These are phyloP conservation scores for Protophormia terraenovae DNA, from an alignment of 2,888 invertebrate genomes.

Conservation along the genomic window DNA sequence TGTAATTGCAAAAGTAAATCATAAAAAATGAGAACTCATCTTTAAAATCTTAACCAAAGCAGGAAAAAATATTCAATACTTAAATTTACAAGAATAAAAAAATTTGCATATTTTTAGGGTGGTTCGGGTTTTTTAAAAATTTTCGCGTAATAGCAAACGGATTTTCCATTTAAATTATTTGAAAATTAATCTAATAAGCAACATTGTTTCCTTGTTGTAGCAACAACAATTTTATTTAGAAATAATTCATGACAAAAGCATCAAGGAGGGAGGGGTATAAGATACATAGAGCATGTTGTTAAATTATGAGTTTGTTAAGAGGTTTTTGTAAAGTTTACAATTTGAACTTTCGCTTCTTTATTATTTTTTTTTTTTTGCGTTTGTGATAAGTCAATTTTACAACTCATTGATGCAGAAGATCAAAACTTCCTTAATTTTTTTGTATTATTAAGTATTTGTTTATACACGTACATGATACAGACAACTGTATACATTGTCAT, in stretches of 20 bases:
- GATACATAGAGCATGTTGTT: not conserved
- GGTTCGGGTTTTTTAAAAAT: slow-evolving; percentile 37
- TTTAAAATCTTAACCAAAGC: slow-evolving; percentile 9
- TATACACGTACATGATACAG: slow-evolving; percentile 6
- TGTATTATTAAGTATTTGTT: slow-evolving; percentile 30
- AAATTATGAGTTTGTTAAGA: slow-evolving; percentile 57
- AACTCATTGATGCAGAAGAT: slow-evolving; percentile 81
- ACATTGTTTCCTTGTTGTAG: slow-evolving; percentile 72
- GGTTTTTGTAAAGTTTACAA: slow-evolving; percentile 58
- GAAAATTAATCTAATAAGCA: slow-evolving; percentile 80
- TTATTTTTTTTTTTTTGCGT: slow-evolving; percentile 53
- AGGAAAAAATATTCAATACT: too few species aligned
- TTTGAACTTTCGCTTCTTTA: slow-evolving; percentile 44
- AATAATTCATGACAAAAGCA: slow-evolving; percentile 10
- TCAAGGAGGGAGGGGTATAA: not conserved
- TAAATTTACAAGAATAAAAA: too few species aligned
- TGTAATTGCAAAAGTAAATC: slow-evolving; percentile 62
- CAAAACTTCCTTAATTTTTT: slow-evolving; percentile 75
- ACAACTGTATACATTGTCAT: slow-evolving; percentile 12
- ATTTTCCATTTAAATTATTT: slow-evolving; percentile 74
- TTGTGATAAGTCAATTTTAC: slow-evolving; percentile 79
- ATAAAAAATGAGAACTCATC: slow-evolving; percentile 60
- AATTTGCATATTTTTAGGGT: slow-evolving; percentile 71
- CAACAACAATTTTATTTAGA: slow-evolving; percentile 32
- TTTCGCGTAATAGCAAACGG: slow-evolving; percentile 67